These are phyloP conservation scores for Hyperopisus bebe DNA, from an alignment of 2,113 vertebrate species.

Conservation along the genomic window DNA sequence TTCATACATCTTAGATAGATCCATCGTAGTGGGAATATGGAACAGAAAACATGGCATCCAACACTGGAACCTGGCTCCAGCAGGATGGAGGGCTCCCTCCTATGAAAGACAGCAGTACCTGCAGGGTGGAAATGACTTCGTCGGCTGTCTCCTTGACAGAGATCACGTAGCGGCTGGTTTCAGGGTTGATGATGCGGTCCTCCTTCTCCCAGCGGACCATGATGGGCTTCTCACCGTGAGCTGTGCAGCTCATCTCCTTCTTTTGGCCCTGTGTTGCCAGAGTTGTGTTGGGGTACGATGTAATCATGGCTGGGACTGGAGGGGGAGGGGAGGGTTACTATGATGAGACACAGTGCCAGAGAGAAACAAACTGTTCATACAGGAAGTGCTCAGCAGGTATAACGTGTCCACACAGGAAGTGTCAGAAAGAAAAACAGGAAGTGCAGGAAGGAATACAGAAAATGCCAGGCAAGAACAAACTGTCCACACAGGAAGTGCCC, in stretches of 20 bases:
- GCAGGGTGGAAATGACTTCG: constrained; percentile 90
- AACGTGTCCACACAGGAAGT: not conserved
- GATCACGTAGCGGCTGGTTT: constrained; percentile 92
- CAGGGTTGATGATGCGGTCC: constrained; percentile 91
- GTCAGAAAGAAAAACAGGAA: not conserved
- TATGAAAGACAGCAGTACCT: constrained; percentile 54
- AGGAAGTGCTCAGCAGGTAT: not conserved
- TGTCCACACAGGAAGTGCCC: not conserved
- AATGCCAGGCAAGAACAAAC: not conserved
- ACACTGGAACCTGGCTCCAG: not conserved
- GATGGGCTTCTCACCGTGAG: constrained; percentile 94
- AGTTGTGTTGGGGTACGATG: constrained; percentile 93
- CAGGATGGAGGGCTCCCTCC: not conserved
- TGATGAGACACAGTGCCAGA: not conserved
- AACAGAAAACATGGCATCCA: not conserved
- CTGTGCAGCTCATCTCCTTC: constrained; percentile 94
- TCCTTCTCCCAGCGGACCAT: constrained; percentile 99
- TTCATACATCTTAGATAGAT: not conserved
- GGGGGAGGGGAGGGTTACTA: not conserved
- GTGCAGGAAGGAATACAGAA: not conserved
- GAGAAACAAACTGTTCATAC: not conserved
- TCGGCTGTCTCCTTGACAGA: constrained; percentile 88
- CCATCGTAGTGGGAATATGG: not conserved
- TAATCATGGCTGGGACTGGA: constrained; percentile 95
- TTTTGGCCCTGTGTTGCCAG: constrained; percentile 93